Evolutionary conservation across 2,113 vertebrate genomes (phyloP).

Genomic region (Todiramphus saurophagus): DNA sequence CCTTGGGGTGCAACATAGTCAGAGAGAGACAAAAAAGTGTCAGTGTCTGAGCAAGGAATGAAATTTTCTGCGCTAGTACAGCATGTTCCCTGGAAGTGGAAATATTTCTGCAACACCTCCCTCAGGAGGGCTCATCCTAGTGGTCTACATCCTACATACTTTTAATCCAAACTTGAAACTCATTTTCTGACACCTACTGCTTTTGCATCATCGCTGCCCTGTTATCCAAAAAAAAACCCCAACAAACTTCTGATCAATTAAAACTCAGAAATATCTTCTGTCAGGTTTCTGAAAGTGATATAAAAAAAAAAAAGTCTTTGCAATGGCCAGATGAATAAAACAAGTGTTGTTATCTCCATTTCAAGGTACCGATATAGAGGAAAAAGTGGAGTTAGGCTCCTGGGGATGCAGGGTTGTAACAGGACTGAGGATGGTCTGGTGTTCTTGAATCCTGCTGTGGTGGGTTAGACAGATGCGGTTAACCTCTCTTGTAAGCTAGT

Average conservation of each 20-base stretch:
- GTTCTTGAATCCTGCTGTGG: neutral
- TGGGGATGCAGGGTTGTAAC: neutral
- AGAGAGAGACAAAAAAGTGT: neutral
- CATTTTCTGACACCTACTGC: neutral
- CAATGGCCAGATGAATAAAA: neutral
- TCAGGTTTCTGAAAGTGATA: neutral
- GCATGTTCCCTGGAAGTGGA: neutral
- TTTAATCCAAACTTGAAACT: neutral
- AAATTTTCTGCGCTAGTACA: neutral
- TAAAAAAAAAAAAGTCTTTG: neutral
- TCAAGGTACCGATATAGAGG: neutral
- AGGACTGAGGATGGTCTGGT: neutral
- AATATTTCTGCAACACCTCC: neutral
- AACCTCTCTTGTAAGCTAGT: neutral
- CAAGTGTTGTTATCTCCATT: neutral
- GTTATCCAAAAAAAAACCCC: neutral
- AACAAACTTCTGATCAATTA: neutral
- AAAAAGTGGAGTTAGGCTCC: neutral
- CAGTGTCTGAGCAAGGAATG: neutral
- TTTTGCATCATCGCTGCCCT: neutral
- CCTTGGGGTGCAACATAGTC: constrained; percentile 1
- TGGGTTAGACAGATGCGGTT: neutral
- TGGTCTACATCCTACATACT: neutral
- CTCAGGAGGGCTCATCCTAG: neutral
- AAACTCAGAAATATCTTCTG: neutral